Evolutionary conservation across 1,140 invertebrate genomes (phyloP), one percentile per base, ranked within the genome.

Genomic region (Drosophila pallidifrons): DNA sequence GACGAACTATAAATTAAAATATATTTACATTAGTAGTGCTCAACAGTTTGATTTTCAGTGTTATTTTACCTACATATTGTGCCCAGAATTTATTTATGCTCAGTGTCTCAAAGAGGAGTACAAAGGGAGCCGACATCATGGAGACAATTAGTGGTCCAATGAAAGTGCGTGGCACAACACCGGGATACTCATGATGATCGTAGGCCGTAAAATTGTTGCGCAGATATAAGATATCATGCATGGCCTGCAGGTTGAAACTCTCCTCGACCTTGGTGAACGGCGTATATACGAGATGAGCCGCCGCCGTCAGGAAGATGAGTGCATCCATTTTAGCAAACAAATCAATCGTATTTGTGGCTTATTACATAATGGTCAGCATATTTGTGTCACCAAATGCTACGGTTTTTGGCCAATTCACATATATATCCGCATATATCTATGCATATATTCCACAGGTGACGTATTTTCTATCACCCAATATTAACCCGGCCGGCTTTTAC

Each of bases 181-280:
- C 99, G 81, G 99, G 98, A 94, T 99, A 99, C 92, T 99, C 97
- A 92, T 97, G 94, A 94, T 99, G 99, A 94, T 99, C 99, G 94
- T 99, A 99, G 98, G 99, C 93, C 43, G 96, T 94, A 64, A 99
- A 94, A 94, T 99, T 97, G 92, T 94, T 93, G 67, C 96, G 94
- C 91, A 98, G 95, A 93, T 98, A 99, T 11, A 99, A 94, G 80
- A 99, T 95, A 94, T 99, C 99, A 94, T 99, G 99, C 92, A 97
- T 97, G 10, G 99, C 99, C 94, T 99, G 98, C 16, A 99, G 94
- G 93, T 99, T 99, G 91, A 99, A 99, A 93, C 98, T 99, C 94
- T 99, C 99, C 93, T 99, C 99, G 7, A 99, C 99, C 96, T 99
- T 99, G 1, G 98, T 99, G 92, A 96, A 99, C 49, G 99, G 99